Evolutionary conservation across 2,888 invertebrate species (phyloP).

Genomic region (Lasioglossum pauxillum): DNA sequence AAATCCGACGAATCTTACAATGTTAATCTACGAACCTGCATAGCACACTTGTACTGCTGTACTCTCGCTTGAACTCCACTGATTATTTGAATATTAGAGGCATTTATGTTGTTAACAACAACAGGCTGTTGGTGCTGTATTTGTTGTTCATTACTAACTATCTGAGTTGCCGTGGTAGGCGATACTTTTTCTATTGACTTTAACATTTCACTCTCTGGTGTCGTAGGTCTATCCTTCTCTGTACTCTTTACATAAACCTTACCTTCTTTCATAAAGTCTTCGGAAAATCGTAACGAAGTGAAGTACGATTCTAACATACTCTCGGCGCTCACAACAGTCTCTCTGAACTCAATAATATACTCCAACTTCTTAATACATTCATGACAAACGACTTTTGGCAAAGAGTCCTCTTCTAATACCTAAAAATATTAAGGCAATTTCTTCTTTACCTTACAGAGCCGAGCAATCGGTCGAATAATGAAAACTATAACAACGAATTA

Average conservation of each 20-base stretch:
- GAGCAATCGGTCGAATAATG: neutral
- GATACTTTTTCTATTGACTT: slow-evolving; percentile 75
- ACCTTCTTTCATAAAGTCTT: slow-evolving; percentile 88
- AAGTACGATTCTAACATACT: slow-evolving; percentile 89
- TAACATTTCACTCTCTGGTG: slow-evolving; percentile 77
- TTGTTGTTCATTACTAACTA: slow-evolving; percentile 70
- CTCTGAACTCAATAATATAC: slow-evolving; percentile 87
- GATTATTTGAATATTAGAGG: slow-evolving; percentile 84
- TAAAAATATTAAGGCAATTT: slow-evolving; percentile 76
- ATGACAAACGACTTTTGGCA: slow-evolving; percentile 89
- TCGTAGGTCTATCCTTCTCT: slow-evolving; percentile 76
- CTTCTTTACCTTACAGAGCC: neutral
- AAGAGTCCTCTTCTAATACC: slow-evolving; percentile 89
- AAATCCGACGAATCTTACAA: neutral
- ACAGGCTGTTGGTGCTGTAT: slow-evolving; percentile 80
- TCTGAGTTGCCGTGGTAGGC: slow-evolving; percentile 59
- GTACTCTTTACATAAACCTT: slow-evolving; percentile 85
- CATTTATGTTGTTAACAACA: slow-evolving; percentile 82
- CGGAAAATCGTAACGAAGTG: slow-evolving; percentile 87
- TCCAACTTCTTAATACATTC: slow-evolving; percentile 88
- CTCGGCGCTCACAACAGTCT: slow-evolving; percentile 88
- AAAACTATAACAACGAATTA: neutral
- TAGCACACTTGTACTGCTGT: slow-evolving; percentile 84
- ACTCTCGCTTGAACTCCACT: slow-evolving; percentile 83
- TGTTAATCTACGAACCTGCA: slow-evolving; percentile 81